Percentiles rank a stretch among this genome's conserved stretches.
These are phyloP conservation scores for Lithophane leautieri DNA, from an alignment of 2,888 invertebrate genomes.

Conservation along the genomic window DNA sequence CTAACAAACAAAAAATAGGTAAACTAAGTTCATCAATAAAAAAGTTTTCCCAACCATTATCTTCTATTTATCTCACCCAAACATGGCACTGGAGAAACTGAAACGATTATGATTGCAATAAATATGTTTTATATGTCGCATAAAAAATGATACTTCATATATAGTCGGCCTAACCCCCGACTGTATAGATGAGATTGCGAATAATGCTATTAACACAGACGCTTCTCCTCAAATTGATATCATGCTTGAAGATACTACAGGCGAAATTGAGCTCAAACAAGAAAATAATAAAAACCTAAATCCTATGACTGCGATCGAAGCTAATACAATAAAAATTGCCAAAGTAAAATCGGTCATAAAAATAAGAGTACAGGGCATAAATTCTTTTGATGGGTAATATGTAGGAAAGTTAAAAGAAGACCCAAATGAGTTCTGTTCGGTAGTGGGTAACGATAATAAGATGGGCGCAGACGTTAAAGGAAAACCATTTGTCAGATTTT, in stretches of 20 bases:
- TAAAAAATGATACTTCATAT: slow-evolving; percentile 89
- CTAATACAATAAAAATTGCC: slow-evolving; percentile 69
- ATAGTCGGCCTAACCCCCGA: slow-evolving; percentile 88
- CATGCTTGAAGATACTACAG: slow-evolving; percentile 74
- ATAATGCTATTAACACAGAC: slow-evolving; percentile 91
- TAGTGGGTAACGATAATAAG: slow-evolving; percentile 90
- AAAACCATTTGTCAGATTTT: slow-evolving; percentile 90
- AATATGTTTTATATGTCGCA: slow-evolving; percentile 90
- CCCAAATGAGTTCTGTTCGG: slow-evolving; percentile 89
- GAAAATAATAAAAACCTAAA: slow-evolving; percentile 68
- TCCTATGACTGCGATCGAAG: slow-evolving; percentile 59
- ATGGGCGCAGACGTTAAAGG: slow-evolving; percentile 91
- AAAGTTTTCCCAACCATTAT: slow-evolving; percentile 75
- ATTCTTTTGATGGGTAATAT: slow-evolving; percentile 65
- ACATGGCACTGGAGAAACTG: slow-evolving; percentile 86
- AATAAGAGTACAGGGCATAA: slow-evolving; percentile 62
- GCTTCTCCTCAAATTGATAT: slow-evolving; percentile 91
- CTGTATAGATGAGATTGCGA: slow-evolving; percentile 91
- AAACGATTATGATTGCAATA: slow-evolving; percentile 89
- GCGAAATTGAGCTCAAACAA: slow-evolving; percentile 72
- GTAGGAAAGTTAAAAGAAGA: slow-evolving; percentile 82
- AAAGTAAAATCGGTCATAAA: slow-evolving; percentile 71
- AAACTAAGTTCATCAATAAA: slow-evolving; percentile 72
- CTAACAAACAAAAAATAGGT: slow-evolving; percentile 57
- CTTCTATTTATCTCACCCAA: slow-evolving; percentile 85